A percentile compares a stretch with the other conserved stretches of the same genome.
Conservation (phyloP, 2,888 invertebrate species). For the Meliscaeva auricollis region DNA sequence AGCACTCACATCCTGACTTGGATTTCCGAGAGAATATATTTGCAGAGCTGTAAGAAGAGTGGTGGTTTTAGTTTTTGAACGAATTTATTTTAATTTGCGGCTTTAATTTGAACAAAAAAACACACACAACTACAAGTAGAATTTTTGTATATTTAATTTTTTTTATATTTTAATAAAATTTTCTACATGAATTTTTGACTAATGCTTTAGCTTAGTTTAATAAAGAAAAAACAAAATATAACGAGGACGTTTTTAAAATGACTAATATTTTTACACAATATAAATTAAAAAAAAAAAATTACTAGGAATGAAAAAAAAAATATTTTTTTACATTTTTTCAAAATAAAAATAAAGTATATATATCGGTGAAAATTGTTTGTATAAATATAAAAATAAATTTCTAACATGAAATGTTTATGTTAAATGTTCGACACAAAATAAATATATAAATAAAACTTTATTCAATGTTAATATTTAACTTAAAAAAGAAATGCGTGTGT, state of each 20-base stretch:
- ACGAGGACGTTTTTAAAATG: neutral
- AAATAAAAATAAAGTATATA: neutral
- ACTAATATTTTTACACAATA: conserved; percentile 52
- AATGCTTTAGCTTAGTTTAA: neutral
- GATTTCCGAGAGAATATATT: conserved; percentile 84
- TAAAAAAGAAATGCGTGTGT: conserved; percentile 5
- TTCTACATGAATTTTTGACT: neutral
- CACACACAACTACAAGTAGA: neutral
- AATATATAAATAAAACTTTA: neutral
- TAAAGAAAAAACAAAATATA: conserved; percentile 20
- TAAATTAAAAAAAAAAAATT: conserved; percentile 19
- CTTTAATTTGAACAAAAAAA: conserved; percentile 30
- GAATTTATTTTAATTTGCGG: conserved; percentile 44
- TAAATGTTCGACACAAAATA: neutral
- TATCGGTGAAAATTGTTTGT: conserved; percentile 21
- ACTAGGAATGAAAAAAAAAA: conserved; percentile 23
- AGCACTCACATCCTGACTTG: conserved; percentile 82
- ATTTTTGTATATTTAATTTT: too few species aligned
- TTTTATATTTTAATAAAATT: neutral
- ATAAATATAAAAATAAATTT: conserved; percentile 5
- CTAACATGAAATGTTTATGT: too few species aligned
- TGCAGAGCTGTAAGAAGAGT: conserved; percentile 81
- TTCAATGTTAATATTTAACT: conserved; percentile 16
- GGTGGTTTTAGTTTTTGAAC: conserved; percentile 69
- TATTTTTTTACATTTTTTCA: conserved; percentile 73